Evolutionary conservation across 1,140 invertebrate species (phyloP), one percentile per base, ranked within the genome.

Genomic region (Drosophila obscura): DNA sequence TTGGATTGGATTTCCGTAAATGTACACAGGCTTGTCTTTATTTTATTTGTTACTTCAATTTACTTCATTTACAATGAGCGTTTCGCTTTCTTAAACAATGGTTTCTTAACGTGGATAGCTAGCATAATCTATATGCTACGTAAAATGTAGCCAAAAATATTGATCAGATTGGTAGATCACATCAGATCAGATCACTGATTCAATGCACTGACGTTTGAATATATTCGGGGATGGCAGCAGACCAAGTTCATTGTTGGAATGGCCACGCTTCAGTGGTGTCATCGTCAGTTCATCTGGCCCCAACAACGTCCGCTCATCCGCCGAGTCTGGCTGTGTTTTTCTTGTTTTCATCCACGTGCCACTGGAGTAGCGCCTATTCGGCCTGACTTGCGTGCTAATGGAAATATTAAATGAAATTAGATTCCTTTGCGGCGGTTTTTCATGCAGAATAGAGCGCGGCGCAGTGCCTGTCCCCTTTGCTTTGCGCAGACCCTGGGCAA

Each of bases 31-130:
- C 4, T 39, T 11, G 9, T 39, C 9, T 39, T 28, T 31, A n/a
- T 22, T 44, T 60, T 41, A 45, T 15, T 62, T 45, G 39, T 22
- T 53, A 52, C 31, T 53, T 45, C 4, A 45, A 26, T 19, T 19
- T 44, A 41, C 28, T 74, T 61, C 52, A 77, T 75, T 76, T 46
- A 73, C 53, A 74, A 74, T 62, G 44, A 56, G 45, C 24, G n/a
- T 11, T 49, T n/a, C 0, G n/a, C 19, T 15, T 31, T 45, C 7
- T 31, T 31, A 31, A 6, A 31, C 48, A 26, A 9, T 19, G 13
- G 19, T 49, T 41, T 19, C 52, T 31, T 66, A 66, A 8, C 11
- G 15, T 26, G 22, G 16, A 11, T 28, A 26, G 13, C 16, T 26
- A 64, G 48, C 43, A 35, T 60, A 56, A 49, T 73, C 56, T 3